phyloP scores from a whole-genome alignment of 2,113 vertebrate species.

The Salminus brasiliensis region DNA sequence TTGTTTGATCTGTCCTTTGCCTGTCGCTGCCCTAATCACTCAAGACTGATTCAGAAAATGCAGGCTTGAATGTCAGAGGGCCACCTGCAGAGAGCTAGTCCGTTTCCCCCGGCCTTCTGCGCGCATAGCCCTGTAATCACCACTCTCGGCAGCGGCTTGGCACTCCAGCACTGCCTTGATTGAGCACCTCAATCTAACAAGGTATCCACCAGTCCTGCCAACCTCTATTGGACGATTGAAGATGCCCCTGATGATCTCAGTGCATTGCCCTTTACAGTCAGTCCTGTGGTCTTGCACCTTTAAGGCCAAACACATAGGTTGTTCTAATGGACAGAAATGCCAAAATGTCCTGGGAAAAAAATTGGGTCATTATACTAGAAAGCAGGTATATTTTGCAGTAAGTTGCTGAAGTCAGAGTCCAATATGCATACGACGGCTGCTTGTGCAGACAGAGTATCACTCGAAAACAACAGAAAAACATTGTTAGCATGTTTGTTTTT shows the following conservation, averaged over 20 bases:
- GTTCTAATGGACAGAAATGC: slow-evolving; percentile 39
- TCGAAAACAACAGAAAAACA: not conserved
- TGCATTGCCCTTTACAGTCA: slow-evolving; percentile 65
- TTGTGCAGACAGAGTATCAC: not conserved
- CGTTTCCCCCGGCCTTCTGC: slow-evolving; percentile 91
- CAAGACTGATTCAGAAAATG: slow-evolving; percentile 99
- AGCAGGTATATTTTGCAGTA: not conserved
- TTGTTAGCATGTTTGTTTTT: not conserved
- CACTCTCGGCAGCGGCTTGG: slow-evolving; percentile 91
- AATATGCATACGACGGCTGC: not conserved
- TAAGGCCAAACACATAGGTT: slow-evolving; percentile 49
- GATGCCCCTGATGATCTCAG: slow-evolving; percentile 77
- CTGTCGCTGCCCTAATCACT: slow-evolving; percentile 97
- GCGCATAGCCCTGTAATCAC: slow-evolving; percentile 96
- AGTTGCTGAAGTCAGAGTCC: not conserved
- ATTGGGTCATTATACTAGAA: not conserved
- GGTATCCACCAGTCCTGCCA: slow-evolving; percentile 82
- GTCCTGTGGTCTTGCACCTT: slow-evolving; percentile 60
- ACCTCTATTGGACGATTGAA: slow-evolving; percentile 71
- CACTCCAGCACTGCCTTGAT: slow-evolving; percentile 95
- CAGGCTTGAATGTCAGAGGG: slow-evolving; percentile 98
- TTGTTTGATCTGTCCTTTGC: slow-evolving; percentile 86
- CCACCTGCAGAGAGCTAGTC: slow-evolving; percentile 95
- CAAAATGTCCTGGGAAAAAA: not conserved
- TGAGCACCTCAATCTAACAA: slow-evolving; percentile 99